A percentile compares a stretch with the other conserved stretches of the same genome.
Evolutionary conservation across 2,113 vertebrate genomes (phyloP).

Genomic region (Gobius niger): DNA sequence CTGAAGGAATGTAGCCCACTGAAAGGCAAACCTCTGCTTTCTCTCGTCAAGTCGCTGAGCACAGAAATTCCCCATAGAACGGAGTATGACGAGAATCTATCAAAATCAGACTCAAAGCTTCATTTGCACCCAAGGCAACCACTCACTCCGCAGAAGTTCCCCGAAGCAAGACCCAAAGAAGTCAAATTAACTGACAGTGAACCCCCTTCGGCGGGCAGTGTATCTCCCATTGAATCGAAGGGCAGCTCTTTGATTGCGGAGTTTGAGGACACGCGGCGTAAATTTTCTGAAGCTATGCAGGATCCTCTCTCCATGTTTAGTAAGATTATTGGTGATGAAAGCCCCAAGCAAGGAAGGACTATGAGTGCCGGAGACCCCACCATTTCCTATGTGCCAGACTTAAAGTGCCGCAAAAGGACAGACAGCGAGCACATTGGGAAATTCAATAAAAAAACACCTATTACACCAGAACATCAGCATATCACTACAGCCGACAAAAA

Average conservation of each 20-base stretch:
- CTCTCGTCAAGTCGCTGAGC: constrained; percentile 78
- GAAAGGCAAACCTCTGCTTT: constrained; percentile 72
- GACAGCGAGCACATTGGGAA: constrained; percentile 28
- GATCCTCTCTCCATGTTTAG: constrained; percentile 83
- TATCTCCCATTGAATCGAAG: constrained; percentile 68
- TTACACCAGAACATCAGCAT: constrained; percentile 29
- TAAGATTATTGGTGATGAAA: constrained; percentile 84
- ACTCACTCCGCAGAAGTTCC: constrained; percentile 66
- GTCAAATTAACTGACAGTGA: constrained; percentile 44
- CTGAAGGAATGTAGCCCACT: constrained; percentile 78
- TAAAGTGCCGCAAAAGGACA: constrained; percentile 20
- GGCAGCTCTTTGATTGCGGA: constrained; percentile 75
- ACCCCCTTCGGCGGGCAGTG: constrained; percentile 55
- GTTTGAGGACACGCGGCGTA: constrained; percentile 80
- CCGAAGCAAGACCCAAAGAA: constrained; percentile 26
- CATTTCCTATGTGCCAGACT: not conserved
- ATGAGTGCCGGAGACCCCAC: constrained; percentile 42
- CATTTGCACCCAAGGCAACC: constrained; percentile 76
- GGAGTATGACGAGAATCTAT: constrained; percentile 74
- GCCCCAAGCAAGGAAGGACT: constrained; percentile 48
- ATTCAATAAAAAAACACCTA: constrained; percentile 30
- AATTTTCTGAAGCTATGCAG: constrained; percentile 82
- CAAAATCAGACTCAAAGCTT: constrained; percentile 78
- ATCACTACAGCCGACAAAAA: constrained; percentile 56
- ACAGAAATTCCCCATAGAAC: constrained; percentile 74